Evolutionary conservation across 2,888 invertebrate genomes (phyloP).

Genomic region (Acanthacorydalis orientalis): DNA sequence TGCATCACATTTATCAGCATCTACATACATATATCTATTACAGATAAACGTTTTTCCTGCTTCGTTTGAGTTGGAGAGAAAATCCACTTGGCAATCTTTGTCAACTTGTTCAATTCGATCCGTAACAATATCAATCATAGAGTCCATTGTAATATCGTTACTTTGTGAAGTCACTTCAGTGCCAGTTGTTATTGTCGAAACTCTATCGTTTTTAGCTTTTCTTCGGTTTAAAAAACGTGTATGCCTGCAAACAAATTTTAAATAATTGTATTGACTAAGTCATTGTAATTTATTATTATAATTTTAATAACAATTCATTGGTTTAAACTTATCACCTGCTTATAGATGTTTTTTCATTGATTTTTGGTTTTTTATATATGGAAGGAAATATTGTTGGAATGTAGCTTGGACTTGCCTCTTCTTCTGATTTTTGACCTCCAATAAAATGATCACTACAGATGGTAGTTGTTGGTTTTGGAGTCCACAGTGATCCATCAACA

Average conservation of each 20-base stretch:
- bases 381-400: constrained; percentile 9
- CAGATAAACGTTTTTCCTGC: constrained; percentile 8
- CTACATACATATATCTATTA: constrained; percentile 7
- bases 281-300: no score
- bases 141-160: no score
- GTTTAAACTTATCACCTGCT: constrained; percentile 4
- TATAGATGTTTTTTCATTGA: constrained; percentile 4
- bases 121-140: no score
- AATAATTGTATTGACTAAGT: constrained; percentile 9
- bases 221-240: constrained; percentile 6
- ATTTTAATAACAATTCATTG: constrained; percentile 1
- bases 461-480: constrained; percentile 5
- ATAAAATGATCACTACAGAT: constrained; percentile 11
- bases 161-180: no score
- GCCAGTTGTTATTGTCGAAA: neutral
- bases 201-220: constrained; percentile 1
- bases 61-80: constrained; percentile 2
- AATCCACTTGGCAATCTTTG: constrained; percentile 8
- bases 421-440: constrained; percentile 9
- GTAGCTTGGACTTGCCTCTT: constrained; percentile 9
- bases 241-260: constrained; percentile 9
- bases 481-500: constrained; percentile 6
- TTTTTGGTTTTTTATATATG: constrained; percentile 5
- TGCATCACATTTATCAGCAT: constrained; percentile 6
- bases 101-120: no score